Conservation (phyloP, 53 echinoderm and acorn worm species). For the Pentamera pediparva region DNA sequence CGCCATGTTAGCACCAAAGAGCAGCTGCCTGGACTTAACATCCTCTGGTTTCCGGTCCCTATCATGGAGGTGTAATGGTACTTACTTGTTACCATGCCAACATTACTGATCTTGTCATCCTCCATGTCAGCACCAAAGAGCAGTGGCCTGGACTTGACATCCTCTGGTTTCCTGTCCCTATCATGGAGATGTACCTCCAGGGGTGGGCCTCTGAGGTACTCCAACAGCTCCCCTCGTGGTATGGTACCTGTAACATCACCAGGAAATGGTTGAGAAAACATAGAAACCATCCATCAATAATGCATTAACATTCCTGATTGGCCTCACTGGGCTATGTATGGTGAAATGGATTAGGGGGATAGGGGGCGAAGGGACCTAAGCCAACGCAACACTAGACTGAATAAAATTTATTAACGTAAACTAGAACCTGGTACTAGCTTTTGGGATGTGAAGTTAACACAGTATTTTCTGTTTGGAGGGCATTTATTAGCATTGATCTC, state of each 20-base stretch:
- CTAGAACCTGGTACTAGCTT: no score
- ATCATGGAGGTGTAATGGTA: conserved; percentile 82
- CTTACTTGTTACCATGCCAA: conserved; percentile 96
- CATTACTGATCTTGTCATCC: conserved; percentile 96
- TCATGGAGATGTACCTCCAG: conserved; percentile 88
- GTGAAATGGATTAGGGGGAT: no score
- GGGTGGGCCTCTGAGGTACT: conserved; percentile 80
- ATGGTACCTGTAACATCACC: conserved; percentile 56
- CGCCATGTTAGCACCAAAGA: conserved; percentile 93
- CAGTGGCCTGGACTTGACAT: conserved; percentile 86
- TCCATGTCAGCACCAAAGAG: conserved; percentile 96
- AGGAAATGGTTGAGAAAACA: neutral
- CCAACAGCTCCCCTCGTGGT: conserved; percentile 73
- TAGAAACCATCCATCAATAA: no score
- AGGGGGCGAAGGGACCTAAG: no score
- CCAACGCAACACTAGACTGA: no score
- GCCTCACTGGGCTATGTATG: no score
- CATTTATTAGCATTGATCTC: no score
- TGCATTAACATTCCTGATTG: no score
- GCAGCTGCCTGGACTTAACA: conserved; percentile 80
- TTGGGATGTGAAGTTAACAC: no score
- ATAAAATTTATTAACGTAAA: no score
- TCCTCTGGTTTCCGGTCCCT: conserved; percentile 85
- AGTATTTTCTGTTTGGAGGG: no score
- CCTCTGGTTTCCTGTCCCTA: conserved; percentile 80